Base-by-base conservation (phyloP, 1,140 invertebrate species). In the Macrobrachium rosenbergii region DNA sequence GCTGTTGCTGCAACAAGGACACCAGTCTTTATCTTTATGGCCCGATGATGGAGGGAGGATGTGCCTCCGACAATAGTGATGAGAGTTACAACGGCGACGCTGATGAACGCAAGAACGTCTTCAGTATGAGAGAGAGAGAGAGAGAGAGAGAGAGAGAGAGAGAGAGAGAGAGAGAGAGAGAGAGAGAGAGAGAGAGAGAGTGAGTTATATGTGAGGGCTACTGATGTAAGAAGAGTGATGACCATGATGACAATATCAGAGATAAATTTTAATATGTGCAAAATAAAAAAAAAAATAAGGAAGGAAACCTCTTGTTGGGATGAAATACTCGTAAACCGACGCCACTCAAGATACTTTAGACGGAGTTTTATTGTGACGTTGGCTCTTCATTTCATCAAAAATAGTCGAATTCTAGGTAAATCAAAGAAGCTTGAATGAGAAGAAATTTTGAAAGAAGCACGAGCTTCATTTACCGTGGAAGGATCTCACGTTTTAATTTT, bases 141-240 rank as follows among this genome's bases (percentile, higher is more conserved):
- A 28, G 23, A 21, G 64, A 28, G 23, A 28, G 64, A 67, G 23
- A 67, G 64, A 28, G 76, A 60, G 45, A 59, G 23, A 60, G n/a
- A 37, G 73, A n/a, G 73, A 37, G 10, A n/a, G 45, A 37, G 73
- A 43, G 63, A 69, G 63, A 82, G 64, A 43, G 43, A 82, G 64
- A 82, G 6, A 69, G 37, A 23, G 59, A 69, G 45, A 23, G 73
- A 76, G 73, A 76, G 73, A 76, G 73, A 76, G 23, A 28, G 10
- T 2, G 59, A 45, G 59, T 10, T n/a, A 7, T 23, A 77, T 59
- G 63, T 60, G 28, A 17, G 6, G 3, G 2, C n/a, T 16, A 17
- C 10, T 2, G 28, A 17, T 10, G 2, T 23, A 17, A 21, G 64
- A 3, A 0, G 19, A 28, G 19, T 21, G 28, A 28, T 11, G 64